A percentile compares a stretch with the other conserved stretches of the same genome.
These are phyloP conservation scores for Chamaetylas fuelleborni DNA, from an alignment of 2,113 vertebrate species.

Conservation along the genomic window DNA sequence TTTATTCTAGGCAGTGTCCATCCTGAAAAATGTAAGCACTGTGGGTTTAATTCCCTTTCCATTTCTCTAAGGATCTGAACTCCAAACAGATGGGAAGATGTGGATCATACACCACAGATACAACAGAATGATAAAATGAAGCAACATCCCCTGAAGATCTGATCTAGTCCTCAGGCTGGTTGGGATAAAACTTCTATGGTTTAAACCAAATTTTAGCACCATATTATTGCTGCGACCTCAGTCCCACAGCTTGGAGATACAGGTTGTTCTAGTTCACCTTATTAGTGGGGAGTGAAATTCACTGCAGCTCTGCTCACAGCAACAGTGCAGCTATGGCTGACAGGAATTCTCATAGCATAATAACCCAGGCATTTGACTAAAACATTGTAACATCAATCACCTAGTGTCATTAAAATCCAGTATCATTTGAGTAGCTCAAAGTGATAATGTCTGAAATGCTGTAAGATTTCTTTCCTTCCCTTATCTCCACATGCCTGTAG, in stretches of 20 bases:
- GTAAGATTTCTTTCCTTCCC: background rate
- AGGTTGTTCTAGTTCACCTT: background rate
- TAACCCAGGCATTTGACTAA: constrained; percentile 13
- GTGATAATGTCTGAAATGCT: background rate
- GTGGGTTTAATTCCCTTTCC: background rate
- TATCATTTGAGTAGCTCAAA: constrained; percentile 20
- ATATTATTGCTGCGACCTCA: background rate
- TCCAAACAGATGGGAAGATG: background rate
- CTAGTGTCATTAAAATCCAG: background rate
- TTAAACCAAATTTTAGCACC: background rate
- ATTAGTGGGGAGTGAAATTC: background rate
- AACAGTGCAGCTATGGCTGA: background rate
- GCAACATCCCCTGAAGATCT: background rate
- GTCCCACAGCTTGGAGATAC: background rate
- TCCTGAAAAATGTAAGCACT: background rate
- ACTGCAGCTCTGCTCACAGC: background rate
- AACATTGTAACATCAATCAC: constrained; percentile 6
- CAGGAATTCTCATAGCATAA: background rate
- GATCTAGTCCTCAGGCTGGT: background rate
- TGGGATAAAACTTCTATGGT: background rate
- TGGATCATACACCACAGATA: background rate
- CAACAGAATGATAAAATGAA: background rate
- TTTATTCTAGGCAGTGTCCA: background rate
- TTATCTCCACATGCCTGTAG: rapidly evolving
- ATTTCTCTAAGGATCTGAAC: background rate